Conservation (phyloP, 2,797 vertebrate species). For the Acestrorhynchus altus region DNA sequence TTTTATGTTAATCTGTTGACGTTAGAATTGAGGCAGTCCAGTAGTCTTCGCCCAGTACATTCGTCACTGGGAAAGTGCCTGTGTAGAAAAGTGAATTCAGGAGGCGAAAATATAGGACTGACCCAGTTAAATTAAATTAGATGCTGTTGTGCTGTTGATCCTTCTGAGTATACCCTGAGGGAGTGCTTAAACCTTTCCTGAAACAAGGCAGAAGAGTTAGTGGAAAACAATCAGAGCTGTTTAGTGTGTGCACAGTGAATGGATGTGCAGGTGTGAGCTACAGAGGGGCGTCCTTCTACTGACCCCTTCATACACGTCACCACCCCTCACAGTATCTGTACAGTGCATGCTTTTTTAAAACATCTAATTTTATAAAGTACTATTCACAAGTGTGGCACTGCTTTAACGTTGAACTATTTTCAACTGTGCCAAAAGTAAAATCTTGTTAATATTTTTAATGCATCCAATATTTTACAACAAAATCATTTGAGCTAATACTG, state of each 20-base stretch:
- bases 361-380: neutral
- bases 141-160: slow-evolving; percentile 42
- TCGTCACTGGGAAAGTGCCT: slow-evolving; percentile 15
- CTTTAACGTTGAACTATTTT: neutral
- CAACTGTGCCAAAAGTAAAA: neutral
- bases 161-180: slow-evolving; percentile 49
- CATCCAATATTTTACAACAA: no score
- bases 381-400: neutral
- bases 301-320: slow-evolving; percentile 20
- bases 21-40: neutral
- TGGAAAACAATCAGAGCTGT: slow-evolving; percentile 50
- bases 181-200: slow-evolving; percentile 40
- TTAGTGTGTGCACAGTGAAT: slow-evolving; percentile 27
- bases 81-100: slow-evolving; percentile 28
- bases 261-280: slow-evolving; percentile 9
- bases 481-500: no score
- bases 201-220: slow-evolving; percentile 20
- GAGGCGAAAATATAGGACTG: slow-evolving; percentile 30
- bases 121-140: slow-evolving; percentile 38
- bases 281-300: slow-evolving; percentile 13
- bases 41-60: slow-evolving; percentile 10
- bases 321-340: neutral
- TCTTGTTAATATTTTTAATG: no score
- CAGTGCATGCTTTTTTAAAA: neutral
- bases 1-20: slow-evolving; percentile 18